Percentiles rank a stretch among this genome's conserved stretches.
Conservation (phyloP, 2,113 vertebrate genomes). For the Scortum barcoo region DNA sequence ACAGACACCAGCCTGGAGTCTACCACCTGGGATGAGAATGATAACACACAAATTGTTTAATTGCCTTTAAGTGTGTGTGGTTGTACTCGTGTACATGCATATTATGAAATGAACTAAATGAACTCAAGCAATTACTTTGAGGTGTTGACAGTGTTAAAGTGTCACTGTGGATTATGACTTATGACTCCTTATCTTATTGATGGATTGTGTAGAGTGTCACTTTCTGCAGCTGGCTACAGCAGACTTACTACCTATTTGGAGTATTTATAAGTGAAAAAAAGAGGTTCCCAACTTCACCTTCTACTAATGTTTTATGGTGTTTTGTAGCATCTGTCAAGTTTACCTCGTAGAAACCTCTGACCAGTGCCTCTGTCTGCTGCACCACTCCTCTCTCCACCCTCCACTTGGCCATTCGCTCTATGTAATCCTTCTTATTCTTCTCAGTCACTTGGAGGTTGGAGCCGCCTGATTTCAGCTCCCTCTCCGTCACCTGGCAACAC, state of each 20-base stretch:
- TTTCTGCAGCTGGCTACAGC: neutral
- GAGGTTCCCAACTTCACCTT: too few relatives aligned
- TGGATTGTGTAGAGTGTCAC: neutral
- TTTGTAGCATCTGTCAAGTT: conserved; percentile 15
- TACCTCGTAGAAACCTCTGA: conserved; percentile 98
- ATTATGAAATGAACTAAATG: neutral
- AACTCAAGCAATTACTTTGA: neutral
- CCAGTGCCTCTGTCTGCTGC: conserved; percentile 95
- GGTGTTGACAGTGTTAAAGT: neutral
- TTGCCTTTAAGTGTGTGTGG: neutral
- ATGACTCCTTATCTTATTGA: neutral
- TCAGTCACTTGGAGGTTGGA: conserved; percentile 96
- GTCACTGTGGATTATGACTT: neutral
- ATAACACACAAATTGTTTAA: neutral
- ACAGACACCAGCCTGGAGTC: conserved; percentile 97
- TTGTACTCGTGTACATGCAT: neutral
- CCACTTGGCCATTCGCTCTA: conserved; percentile 99
- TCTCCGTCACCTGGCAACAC: conserved; percentile 91
- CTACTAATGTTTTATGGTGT: neutral
- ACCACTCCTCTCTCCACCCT: conserved; percentile 94
- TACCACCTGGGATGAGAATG: conserved; percentile 87
- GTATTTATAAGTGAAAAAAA: neutral
- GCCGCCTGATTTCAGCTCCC: conserved; percentile 96
- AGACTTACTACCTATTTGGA: neutral
- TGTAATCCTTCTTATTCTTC: conserved; percentile 99